Percentiles rank a stretch among this genome's conserved stretches.
Evolutionary conservation across 2,888 invertebrate species (phyloP).

Genomic region (Latheticus oryzae): DNA sequence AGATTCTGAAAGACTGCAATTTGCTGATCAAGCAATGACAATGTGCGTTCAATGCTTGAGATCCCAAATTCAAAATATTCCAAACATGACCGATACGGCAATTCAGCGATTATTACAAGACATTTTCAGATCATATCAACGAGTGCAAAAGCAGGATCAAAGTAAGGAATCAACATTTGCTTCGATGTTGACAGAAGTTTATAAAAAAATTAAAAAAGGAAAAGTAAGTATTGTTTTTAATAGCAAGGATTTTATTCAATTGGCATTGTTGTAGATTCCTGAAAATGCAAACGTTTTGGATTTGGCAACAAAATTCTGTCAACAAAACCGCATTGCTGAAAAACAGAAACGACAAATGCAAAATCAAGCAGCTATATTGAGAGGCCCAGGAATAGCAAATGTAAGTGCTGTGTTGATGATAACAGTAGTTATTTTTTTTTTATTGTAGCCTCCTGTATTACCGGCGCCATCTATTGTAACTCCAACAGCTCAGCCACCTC

Average conservation of each 20-base stretch:
- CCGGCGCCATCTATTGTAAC: conserved; percentile 47
- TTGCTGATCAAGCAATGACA: conserved; percentile 82
- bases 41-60: conserved; percentile 78
- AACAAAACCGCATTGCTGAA: conserved; percentile 71
- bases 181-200: conserved; percentile 76
- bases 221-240: conserved; percentile 66
- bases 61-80: conserved; percentile 69
- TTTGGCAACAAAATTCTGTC: conserved; percentile 77
- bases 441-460: conserved; percentile 51
- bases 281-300: conserved; percentile 75
- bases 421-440: conserved; percentile 4
- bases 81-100: conserved; percentile 59
- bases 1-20: conserved; percentile 84
- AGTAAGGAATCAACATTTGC: conserved; percentile 73
- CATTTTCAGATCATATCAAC: conserved; percentile 76
- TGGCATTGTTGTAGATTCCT: conserved; percentile 59
- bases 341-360: conserved; percentile 67
- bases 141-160: conserved; percentile 73
- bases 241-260: neutral
- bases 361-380: conserved; percentile 43
- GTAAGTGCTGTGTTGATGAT: too few relatives aligned
- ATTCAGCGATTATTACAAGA: conserved; percentile 68
- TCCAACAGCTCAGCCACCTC: conserved; percentile 41
- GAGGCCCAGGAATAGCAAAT: conserved; percentile 49
- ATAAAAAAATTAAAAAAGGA: conserved; percentile 73